These are phyloP conservation scores for Alectura lathami DNA, from an alignment of 2,113 vertebrate genomes.

Conservation along the genomic window DNA sequence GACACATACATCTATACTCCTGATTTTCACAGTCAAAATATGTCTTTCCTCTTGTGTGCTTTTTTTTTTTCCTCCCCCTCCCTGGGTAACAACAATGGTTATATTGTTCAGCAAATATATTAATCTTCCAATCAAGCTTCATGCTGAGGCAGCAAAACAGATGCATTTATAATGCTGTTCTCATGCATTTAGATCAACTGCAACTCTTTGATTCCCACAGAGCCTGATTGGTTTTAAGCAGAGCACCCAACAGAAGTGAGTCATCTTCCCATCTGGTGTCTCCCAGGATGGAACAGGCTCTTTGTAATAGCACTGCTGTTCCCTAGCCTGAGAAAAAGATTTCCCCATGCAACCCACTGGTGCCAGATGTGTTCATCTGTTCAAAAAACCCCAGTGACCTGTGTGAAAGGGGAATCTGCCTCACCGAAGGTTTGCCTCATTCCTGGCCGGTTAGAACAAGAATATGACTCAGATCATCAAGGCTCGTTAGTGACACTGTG, in stretches of 20 bases:
- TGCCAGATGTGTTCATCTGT: neutral
- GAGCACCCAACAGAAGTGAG: neutral
- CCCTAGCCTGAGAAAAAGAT: neutral
- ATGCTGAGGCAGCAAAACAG: conserved; percentile 6
- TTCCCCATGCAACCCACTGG: accelerated
- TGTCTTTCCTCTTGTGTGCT: neutral
- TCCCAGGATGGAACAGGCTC: neutral
- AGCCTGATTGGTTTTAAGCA: neutral
- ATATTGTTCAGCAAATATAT: neutral
- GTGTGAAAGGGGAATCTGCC: neutral
- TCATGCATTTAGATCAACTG: neutral
- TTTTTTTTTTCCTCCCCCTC: neutral
- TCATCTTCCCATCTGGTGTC: neutral
- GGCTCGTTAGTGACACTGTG: neutral
- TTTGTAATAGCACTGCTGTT: neutral
- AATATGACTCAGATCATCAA: neutral
- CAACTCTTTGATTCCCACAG: conserved; percentile 23
- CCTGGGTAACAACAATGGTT: neutral
- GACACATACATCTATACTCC: neutral
- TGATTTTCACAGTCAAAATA: neutral
- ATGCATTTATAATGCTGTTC: conserved; percentile 5
- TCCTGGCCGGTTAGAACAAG: neutral
- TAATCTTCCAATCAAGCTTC: conserved; percentile 36
- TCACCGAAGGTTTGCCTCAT: neutral
- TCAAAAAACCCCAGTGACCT: neutral